phyloP scores from a whole-genome alignment of 2,113 vertebrate species.

The Oreochromis niloticus region DNA sequence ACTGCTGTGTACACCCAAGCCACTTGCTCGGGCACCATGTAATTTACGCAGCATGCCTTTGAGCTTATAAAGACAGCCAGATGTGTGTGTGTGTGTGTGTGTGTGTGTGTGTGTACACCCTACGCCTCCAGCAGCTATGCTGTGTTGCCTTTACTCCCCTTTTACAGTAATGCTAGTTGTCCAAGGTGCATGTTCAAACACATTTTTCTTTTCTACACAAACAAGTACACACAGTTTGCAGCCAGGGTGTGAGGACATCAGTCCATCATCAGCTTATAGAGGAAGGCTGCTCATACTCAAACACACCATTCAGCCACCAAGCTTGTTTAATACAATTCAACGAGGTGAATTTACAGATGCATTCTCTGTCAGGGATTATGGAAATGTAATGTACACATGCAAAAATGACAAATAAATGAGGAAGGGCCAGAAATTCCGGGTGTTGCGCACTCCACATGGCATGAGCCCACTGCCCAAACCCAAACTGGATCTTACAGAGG shows the following conservation, averaged over 20 bases:
- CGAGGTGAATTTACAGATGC: not conserved
- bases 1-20: conserved; percentile 34
- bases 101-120: conserved; percentile 50
- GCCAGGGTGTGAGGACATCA: conserved; percentile 1
- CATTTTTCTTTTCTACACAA: conserved; percentile 35
- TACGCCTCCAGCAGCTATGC: conserved; percentile 59
- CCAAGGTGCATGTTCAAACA: conserved; percentile 57
- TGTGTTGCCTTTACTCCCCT: conserved; percentile 50
- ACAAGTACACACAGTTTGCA: conserved; percentile 1
- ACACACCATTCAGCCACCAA: not conserved
- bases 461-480: not conserved
- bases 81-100: conserved; percentile 45
- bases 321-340: not conserved
- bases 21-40: conserved; percentile 60
- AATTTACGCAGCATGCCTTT: conserved; percentile 69
- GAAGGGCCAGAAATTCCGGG: not conserved
- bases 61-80: conserved; percentile 69
- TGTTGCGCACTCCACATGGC: not conserved
- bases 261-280: not conserved
- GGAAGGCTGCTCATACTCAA: not conserved
- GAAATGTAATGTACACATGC: not conserved
- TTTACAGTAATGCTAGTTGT: conserved; percentile 23
- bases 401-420: not conserved
- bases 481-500: not conserved
- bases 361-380: not conserved